These are phyloP conservation scores for Takifugu ocellatus DNA, from an alignment of 2,797 vertebrate species.

Conservation along the genomic window DNA sequence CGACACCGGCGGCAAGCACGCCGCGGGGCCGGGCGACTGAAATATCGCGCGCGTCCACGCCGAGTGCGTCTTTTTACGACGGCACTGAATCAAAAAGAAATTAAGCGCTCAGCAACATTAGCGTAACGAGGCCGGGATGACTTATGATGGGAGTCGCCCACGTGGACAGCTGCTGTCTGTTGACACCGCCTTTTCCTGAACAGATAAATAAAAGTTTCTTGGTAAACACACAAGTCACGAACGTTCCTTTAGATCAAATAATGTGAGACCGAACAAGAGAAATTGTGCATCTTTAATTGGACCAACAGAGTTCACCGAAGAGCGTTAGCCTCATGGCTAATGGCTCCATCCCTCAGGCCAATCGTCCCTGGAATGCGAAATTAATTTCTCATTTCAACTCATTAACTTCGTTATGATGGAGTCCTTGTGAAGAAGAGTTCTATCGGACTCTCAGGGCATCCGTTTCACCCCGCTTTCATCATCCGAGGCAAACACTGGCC, in stretches of 20 bases:
- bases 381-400: constrained; percentile 56
- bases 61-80: constrained; percentile 56
- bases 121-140: constrained; percentile 45
- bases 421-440: constrained; percentile 24
- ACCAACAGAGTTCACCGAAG: constrained; percentile 8
- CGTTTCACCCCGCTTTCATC: constrained; percentile 32
- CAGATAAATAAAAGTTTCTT: constrained; percentile 7
- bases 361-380: constrained; percentile 44
- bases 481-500: constrained; percentile 7
- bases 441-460: constrained; percentile 13
- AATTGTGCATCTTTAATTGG: neutral
- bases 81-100: constrained; percentile 60
- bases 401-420: constrained; percentile 60
- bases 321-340: constrained; percentile 53
- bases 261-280: constrained; percentile 24
- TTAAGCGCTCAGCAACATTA: constrained; percentile 63
- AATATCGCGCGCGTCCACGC: constrained; percentile 43
- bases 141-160: constrained; percentile 46
- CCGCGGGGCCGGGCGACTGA: constrained; percentile 34
- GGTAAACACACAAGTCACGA: constrained; percentile 5
- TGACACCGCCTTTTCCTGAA: constrained; percentile 46
- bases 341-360: constrained; percentile 25
- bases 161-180: constrained; percentile 43
- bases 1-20: constrained; percentile 22
- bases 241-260: constrained; percentile 41